Base-by-base conservation (phyloP, 2,113 vertebrate genomes). In the Aegotheles bennettii region DNA sequence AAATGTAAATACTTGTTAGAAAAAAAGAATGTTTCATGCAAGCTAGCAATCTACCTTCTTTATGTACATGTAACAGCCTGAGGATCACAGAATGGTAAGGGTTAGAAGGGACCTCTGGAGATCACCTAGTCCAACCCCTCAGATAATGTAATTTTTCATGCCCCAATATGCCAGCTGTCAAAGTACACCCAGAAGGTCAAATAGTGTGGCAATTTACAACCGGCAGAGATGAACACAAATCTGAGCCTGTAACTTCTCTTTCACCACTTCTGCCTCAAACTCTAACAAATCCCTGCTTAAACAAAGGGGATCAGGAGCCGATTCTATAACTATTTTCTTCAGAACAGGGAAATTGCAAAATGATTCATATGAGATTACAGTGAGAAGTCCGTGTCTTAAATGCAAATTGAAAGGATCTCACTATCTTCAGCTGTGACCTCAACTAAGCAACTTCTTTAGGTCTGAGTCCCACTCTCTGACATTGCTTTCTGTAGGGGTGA, bases 101-200 rank as follows among this genome's bases (percentile, higher is more conserved):
- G 23, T 48, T 48, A 21, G 23, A 21, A 48, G 48, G 23, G 20
- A 24, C 48, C 23, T 48, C 48, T 48, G 23, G 48, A 48, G 23
- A 48, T 48, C 48, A 48, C 11, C 48, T 48, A 48, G 48, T 48
- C 21, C 23, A 48, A 48, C 23, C 48, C 48, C 48, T 12, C 23
- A 24, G 48, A 6, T 24, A 48, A 48, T 3, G 11, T 48, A 48
- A 48, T 48, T 48, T 69, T 61, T 69, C 0, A 0, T 60, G 50
- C 20, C 25, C 33, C 0, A 2, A 9, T 40, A 40, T 84, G 69
- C 20, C 33, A 47, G 38, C 9, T 50, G 23, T 86, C 54, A 43
- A 75, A 85, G 11, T 35, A 70, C 11, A 61, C 36, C 35, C 59
- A 92, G 43, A 21, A 65, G 26, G 36, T 64, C 51, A 78, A 81